A percentile compares a stretch with the other conserved stretches of the same genome.
Evolutionary conservation across 2,797 vertebrate species (phyloP).

Genomic region (Sternotherus odoratus): DNA sequence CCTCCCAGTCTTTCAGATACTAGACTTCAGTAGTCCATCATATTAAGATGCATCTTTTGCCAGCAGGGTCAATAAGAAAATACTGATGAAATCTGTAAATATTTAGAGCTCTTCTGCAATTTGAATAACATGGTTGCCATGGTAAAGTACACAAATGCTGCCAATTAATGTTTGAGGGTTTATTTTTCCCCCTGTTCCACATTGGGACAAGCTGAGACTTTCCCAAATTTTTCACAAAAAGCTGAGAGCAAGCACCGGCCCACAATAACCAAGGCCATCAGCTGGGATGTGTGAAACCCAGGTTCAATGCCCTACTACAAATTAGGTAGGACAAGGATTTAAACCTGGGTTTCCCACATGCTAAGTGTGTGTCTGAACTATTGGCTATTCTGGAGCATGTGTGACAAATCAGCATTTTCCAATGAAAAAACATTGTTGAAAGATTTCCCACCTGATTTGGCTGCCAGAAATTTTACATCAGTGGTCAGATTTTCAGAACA

Average conservation of each 20-base stretch:
- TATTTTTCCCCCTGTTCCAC: background rate
- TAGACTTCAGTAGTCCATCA: background rate
- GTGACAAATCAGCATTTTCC: background rate
- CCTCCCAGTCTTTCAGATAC: background rate
- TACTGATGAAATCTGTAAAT: background rate
- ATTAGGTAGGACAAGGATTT: background rate
- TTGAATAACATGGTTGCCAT: background rate
- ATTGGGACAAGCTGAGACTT: background rate
- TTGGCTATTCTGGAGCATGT: background rate
- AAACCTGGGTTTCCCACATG: background rate
- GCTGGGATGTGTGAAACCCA: background rate
- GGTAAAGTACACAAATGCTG: background rate
- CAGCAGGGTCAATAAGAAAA: background rate
- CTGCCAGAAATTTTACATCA: background rate
- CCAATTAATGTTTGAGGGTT: background rate
- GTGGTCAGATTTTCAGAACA: background rate
- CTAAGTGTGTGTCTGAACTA: background rate
- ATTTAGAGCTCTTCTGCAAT: background rate
- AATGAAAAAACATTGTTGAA: background rate
- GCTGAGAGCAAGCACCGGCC: background rate
- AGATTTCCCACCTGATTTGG: background rate
- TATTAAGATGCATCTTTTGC: accelerated
- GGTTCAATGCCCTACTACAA: background rate
- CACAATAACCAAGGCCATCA: background rate
- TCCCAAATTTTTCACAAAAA: background rate